Evolutionary conservation across 2,113 vertebrate species (phyloP).

Genomic region (Ciconia maguari): DNA sequence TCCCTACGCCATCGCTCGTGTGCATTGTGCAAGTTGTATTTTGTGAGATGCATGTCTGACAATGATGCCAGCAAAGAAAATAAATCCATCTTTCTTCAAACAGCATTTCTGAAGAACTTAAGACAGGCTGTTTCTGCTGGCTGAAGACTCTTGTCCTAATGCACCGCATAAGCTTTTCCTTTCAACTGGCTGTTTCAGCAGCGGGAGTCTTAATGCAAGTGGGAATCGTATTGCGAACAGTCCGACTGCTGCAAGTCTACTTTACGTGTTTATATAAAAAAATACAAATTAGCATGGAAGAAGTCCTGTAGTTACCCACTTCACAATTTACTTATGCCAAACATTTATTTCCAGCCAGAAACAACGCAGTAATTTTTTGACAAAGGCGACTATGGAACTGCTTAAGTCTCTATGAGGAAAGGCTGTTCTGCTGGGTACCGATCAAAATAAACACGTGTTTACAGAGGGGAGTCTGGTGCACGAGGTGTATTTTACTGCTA

Average conservation of each 20-base stretch:
- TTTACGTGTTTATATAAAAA: not conserved
- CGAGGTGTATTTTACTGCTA: not conserved
- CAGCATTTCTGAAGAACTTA: not conserved
- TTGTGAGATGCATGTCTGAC: not conserved
- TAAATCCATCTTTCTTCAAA: not conserved
- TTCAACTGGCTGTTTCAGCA: not conserved
- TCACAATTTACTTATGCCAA: not conserved
- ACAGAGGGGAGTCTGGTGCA: not conserved
- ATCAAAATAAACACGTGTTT: not conserved
- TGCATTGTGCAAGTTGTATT: not conserved
- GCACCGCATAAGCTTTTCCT: not conserved
- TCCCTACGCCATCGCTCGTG: not conserved
- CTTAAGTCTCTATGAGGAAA: not conserved
- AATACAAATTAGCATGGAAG: conserved; percentile 2
- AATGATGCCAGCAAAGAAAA: not conserved
- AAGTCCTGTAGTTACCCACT: conserved; percentile 6
- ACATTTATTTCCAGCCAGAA: not conserved
- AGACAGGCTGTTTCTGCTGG: not conserved
- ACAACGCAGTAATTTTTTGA: not conserved
- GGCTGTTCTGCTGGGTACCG: not conserved
- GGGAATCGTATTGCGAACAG: not conserved
- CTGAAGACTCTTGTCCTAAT: not conserved
- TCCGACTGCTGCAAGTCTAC: not conserved
- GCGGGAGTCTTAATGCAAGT: not conserved
- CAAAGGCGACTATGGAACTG: not conserved